A percentile compares a stretch with the other conserved stretches of the same genome.
Evolutionary conservation across 2,888 invertebrate genomes (phyloP).

Genomic region (Melikaiella ostensackeni): DNA sequence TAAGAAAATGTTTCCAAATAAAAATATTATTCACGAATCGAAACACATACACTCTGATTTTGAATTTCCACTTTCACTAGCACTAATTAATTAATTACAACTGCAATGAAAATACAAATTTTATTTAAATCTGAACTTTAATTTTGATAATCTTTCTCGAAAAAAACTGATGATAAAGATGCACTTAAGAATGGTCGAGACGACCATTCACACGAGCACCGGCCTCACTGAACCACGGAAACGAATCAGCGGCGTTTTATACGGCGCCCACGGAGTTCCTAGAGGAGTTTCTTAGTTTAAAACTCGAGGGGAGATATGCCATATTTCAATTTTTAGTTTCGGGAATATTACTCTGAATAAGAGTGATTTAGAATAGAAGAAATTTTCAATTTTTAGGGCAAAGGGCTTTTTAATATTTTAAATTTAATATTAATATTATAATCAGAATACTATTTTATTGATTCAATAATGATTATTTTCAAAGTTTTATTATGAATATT

Average conservation of each 20-base stretch:
- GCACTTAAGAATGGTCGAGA: slow-evolving; percentile 51
- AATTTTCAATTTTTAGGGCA: no score
- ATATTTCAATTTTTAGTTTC: slow-evolving; percentile 67
- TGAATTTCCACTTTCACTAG: slow-evolving; percentile 26
- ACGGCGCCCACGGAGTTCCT: slow-evolving; percentile 72
- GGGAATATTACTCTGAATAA: background rate
- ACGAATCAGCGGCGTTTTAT: slow-evolving; percentile 71
- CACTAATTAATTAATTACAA: background rate
- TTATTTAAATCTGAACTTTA: background rate
- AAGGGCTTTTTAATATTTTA: no score
- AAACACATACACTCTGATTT: slow-evolving; percentile 18
- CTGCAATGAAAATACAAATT: background rate
- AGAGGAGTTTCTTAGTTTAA: slow-evolving; percentile 12
- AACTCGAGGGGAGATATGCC: background rate
- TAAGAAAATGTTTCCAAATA: background rate
- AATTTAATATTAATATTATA: no score
- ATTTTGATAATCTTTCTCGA: background rate
- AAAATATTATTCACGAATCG: background rate
- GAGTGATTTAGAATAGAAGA: background rate
- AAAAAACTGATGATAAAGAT: slow-evolving; percentile 17
- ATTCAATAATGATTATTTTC: no score
- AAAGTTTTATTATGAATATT: no score
- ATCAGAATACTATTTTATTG: no score
- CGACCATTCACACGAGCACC: slow-evolving; percentile 59
- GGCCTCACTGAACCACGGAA: slow-evolving; percentile 69